Evolutionary conservation across 1,140 invertebrate species (phyloP).

Genomic region (Saccostrea echinata): DNA sequence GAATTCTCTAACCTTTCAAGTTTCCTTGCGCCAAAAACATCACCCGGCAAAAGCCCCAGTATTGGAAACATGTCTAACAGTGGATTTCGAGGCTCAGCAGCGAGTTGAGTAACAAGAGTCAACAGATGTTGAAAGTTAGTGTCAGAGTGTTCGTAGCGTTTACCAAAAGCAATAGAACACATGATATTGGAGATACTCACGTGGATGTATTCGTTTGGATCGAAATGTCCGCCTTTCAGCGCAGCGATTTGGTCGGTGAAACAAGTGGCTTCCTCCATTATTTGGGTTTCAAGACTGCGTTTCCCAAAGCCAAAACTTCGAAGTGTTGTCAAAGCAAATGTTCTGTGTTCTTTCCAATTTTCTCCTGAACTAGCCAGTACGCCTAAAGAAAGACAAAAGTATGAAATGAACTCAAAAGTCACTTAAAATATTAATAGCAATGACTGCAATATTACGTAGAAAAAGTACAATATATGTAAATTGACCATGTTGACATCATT

Average conservation of each 20-base stretch:
- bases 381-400: not conserved
- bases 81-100: not conserved
- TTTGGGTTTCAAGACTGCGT: conserved; percentile 85
- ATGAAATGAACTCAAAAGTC: not conserved
- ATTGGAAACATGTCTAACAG: conserved; percentile 15
- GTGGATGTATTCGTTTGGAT: conserved; percentile 27
- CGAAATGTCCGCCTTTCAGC: conserved; percentile 30
- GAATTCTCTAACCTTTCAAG: not conserved
- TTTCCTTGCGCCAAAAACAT: conserved; percentile 41
- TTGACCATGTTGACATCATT: not conserved
- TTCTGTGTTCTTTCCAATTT: conserved; percentile 90
- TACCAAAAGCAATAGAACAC: conserved; percentile 93
- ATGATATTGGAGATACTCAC: conserved; percentile 94
- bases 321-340: conserved; percentile 86
- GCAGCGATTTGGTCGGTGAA: conserved; percentile 43
- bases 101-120: not conserved
- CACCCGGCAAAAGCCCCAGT: conserved; percentile 38
- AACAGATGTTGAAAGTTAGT: not conserved
- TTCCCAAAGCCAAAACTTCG: conserved; percentile 89
- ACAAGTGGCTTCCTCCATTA: conserved; percentile 81
- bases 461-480: not conserved
- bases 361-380: conserved; percentile 81
- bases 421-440: not conserved
- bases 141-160: conserved; percentile 84
- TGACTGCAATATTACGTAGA: not conserved